Conservation (phyloP, 2,888 invertebrate genomes). For the Onthophagus sagittarius region DNA sequence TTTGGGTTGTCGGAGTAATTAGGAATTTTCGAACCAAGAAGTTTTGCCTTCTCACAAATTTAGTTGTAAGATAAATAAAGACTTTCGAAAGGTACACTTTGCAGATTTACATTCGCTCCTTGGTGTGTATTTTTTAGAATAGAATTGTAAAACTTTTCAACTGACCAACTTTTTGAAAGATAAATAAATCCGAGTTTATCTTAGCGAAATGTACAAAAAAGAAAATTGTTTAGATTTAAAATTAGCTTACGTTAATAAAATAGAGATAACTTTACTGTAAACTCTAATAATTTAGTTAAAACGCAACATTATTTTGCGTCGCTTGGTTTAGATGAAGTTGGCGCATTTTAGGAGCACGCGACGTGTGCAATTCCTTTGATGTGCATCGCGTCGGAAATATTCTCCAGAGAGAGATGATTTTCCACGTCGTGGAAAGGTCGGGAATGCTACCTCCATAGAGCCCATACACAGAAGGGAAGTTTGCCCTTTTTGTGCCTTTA, state of each 20-base stretch:
- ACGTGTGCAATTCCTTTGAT: neutral
- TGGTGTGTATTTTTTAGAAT: neutral
- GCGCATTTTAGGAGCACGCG: neutral
- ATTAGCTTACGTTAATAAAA: too few relatives aligned
- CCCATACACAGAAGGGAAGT: too few relatives aligned
- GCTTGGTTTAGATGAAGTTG: neutral
- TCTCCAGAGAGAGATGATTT: neutral
- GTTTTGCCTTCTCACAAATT: neutral
- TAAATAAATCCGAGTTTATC: neutral
- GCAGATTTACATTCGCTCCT: neutral
- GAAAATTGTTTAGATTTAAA: too few relatives aligned
- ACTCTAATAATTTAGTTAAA: too few relatives aligned
- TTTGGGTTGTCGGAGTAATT: neutral
- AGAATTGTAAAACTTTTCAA: neutral
- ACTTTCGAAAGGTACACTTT: neutral
- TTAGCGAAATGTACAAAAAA: neutral
- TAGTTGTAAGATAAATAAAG: neutral
- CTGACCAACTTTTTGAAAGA: neutral
- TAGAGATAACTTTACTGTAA: too few relatives aligned
- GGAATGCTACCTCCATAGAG: neutral
- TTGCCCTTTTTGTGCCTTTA: too few relatives aligned
- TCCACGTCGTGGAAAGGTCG: neutral
- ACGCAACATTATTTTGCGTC: neutral
- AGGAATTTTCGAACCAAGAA: neutral
- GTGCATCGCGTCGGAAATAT: neutral